A percentile compares a stretch with the other conserved stretches of the same genome.
Conservation (phyloP, 2,888 invertebrate species). For the Rosalia funebris region DNA sequence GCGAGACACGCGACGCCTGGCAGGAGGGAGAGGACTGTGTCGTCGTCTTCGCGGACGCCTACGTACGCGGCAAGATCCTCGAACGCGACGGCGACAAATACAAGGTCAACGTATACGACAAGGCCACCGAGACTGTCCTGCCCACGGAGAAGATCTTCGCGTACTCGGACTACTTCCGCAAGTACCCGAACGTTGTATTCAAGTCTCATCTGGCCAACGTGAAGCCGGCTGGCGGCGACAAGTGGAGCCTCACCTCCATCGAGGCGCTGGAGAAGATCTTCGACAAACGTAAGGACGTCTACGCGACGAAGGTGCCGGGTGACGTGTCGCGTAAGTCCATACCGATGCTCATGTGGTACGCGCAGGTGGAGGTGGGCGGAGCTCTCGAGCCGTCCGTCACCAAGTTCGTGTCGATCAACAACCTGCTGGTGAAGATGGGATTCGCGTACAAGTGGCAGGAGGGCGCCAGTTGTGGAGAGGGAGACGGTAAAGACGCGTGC, state of each 20-base stretch:
- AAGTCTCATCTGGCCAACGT: slow-evolving; percentile 78
- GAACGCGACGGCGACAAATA: slow-evolving; percentile 61
- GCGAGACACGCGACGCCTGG: slow-evolving; percentile 40
- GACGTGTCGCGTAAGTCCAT: slow-evolving; percentile 35
- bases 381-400: slow-evolving; percentile 74
- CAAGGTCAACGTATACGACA: slow-evolving; percentile 75
- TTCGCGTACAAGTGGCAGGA: slow-evolving; percentile 47
- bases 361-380: slow-evolving; percentile 69
- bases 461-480: neutral
- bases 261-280: slow-evolving; percentile 68
- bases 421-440: slow-evolving; percentile 73
- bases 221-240: slow-evolving; percentile 72
- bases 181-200: slow-evolving; percentile 69
- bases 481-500: neutral
- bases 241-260: slow-evolving; percentile 72
- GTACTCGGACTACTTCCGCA: slow-evolving; percentile 61
- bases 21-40: slow-evolving; percentile 61
- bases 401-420: slow-evolving; percentile 75
- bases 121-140: slow-evolving; percentile 67
- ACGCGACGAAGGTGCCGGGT: slow-evolving; percentile 66
- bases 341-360: slow-evolving; percentile 60
- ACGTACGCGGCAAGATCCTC: slow-evolving; percentile 72
- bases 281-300: slow-evolving; percentile 65
- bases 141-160: slow-evolving; percentile 38
- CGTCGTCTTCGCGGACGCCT: slow-evolving; percentile 65